phyloP scores from a whole-genome alignment of 1,140 invertebrate species.

The Holotrichia oblita region DNA sequence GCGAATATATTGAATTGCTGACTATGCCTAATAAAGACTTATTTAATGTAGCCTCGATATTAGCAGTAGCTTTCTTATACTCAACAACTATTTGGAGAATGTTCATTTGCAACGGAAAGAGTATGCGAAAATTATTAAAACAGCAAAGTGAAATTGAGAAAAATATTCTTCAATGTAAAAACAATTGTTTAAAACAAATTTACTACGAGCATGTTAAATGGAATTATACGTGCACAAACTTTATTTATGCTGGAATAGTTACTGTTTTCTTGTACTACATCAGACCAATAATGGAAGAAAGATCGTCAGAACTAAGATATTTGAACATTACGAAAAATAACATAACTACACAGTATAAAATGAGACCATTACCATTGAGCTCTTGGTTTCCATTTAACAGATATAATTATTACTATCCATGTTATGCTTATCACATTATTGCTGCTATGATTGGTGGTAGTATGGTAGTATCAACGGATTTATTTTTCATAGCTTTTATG shows the following conservation, averaged over 20 bases:
- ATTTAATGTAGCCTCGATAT: conserved; percentile 41
- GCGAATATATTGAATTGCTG: conserved; percentile 42
- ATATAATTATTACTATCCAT: conserved; percentile 39
- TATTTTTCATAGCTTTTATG: conserved; percentile 46
- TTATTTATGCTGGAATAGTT: conserved; percentile 38
- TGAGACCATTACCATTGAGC: conserved; percentile 46
- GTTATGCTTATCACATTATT: conserved; percentile 42
- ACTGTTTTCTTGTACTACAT: conserved; percentile 42
- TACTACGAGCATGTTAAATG: conserved; percentile 38
- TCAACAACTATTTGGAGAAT: conserved; percentile 42
- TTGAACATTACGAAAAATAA: conserved; percentile 14
- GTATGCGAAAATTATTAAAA: conserved; percentile 36
- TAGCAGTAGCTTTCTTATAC: conserved; percentile 43
- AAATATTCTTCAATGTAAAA: conserved; percentile 39
- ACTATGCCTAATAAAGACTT: conserved; percentile 33
- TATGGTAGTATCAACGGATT: conserved; percentile 38
- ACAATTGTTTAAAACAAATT: conserved; percentile 39
- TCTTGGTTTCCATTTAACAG: too few relatives aligned
- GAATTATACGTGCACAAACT: conserved; percentile 29
- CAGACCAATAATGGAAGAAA: conserved; percentile 38
- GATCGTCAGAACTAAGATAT: background rate
- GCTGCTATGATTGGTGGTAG: conserved; percentile 42
- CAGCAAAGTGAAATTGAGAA: conserved; percentile 40
- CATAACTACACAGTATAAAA: conserved; percentile 14
- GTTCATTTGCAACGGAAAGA: conserved; percentile 25